Evolutionary conservation across 2,888 invertebrate genomes (phyloP).

Genomic region (Polydrusus cervinus): DNA sequence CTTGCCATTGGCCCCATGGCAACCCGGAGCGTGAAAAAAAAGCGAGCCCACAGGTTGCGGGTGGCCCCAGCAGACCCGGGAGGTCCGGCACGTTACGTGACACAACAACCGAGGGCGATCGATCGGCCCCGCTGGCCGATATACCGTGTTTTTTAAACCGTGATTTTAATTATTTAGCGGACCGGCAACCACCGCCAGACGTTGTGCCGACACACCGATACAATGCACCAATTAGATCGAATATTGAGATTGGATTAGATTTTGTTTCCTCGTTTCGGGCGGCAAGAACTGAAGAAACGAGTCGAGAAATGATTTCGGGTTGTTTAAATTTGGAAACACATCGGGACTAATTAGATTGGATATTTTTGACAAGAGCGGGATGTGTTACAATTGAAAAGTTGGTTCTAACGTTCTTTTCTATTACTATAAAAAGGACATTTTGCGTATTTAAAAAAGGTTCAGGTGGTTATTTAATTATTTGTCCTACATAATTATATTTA

Average conservation of each 20-base stretch:
- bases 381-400: too few relatives aligned
- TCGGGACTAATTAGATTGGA: constrained; percentile 17
- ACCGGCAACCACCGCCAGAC: constrained; percentile 33
- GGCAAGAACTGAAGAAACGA: not conserved
- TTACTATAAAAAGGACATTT: too few relatives aligned
- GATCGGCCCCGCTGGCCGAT: constrained; percentile 24
- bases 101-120: constrained; percentile 45
- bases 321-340: constrained; percentile 11
- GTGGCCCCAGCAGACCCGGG: constrained; percentile 55
- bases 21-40: constrained; percentile 26
- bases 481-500: too few relatives aligned
- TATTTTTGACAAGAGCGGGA: not conserved
- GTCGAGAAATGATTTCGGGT: not conserved
- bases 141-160: constrained; percentile 9
- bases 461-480: too few relatives aligned
- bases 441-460: too few relatives aligned
- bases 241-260: constrained; percentile 15
- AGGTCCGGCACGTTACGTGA: constrained; percentile 54
- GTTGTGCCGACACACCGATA: constrained; percentile 20
- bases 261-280: not conserved
- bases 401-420: too few relatives aligned
- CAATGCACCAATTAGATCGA: constrained; percentile 29
- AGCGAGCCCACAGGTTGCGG: constrained; percentile 15
- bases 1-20: constrained; percentile 19
- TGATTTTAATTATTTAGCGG: constrained; percentile 19